Percentiles rank a stretch among this genome's conserved stretches.
Conservation (phyloP, 1,140 invertebrate genomes). For the Musca vetustissima region DNA sequence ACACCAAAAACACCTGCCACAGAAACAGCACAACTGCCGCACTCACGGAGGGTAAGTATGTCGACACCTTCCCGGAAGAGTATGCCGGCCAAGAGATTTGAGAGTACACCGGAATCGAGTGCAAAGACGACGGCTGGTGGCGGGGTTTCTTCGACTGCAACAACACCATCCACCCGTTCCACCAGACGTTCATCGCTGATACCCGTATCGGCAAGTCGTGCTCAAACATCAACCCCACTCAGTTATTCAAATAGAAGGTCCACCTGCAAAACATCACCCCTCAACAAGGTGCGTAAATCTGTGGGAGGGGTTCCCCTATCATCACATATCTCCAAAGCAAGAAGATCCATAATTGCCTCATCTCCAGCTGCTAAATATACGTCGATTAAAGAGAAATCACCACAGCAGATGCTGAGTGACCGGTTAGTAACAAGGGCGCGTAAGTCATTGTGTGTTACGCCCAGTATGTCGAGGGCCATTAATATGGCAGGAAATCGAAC, state of each 20-base stretch:
- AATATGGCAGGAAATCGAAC: not conserved
- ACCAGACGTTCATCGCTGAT: not conserved
- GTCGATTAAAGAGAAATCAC: slow-evolving; percentile 13
- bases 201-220: not conserved
- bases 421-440: slow-evolving; percentile 41
- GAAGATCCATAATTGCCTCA: slow-evolving; percentile 17
- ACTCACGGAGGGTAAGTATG: not conserved
- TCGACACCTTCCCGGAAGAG: slow-evolving; percentile 2
- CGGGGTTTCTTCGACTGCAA: not conserved
- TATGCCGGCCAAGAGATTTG: not conserved
- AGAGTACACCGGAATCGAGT: not conserved
- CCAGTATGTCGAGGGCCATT: slow-evolving; percentile 14
- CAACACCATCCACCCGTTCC: slow-evolving; percentile 2
- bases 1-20: not conserved
- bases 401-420: slow-evolving; percentile 4
- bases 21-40: not conserved
- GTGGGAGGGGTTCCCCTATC: slow-evolving; percentile 6
- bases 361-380: slow-evolving; percentile 6
- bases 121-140: not conserved
- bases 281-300: slow-evolving; percentile 22
- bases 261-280: slow-evolving; percentile 13
- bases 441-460: slow-evolving; percentile 37
- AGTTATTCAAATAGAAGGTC: not conserved
- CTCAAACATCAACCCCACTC: not conserved
- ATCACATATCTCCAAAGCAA: slow-evolving; percentile 25